Base-by-base conservation (phyloP, 1,140 invertebrate species). In the Drosophila bocki region DNA sequence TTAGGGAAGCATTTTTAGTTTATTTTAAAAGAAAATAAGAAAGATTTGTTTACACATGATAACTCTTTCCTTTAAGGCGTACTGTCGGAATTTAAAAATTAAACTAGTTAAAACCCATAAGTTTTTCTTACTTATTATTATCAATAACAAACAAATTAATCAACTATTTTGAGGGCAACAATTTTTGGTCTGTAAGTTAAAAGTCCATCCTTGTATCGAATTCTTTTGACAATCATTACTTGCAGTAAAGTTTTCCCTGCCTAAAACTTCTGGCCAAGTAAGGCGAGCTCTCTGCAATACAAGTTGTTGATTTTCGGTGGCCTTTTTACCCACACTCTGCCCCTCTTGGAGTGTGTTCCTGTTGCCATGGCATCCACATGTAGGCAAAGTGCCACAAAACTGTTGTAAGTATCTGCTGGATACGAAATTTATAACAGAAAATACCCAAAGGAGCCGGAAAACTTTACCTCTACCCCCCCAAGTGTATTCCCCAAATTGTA, bases 341-440 rank as follows among this genome's bases (percentile, higher is more conserved):
- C 47, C 2, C 51, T 15, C 33, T 9, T 26, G 42, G 26, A 48
- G 13, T 3, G 44, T 60, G 44, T 60, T 67, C 74, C 56, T 64
- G 84, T 88, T 90, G 65, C 74, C 84, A 88, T 88, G 57, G 80
- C 74, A 57, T 47, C 48, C 69, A 71, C 64, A 79, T 88, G 68
- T 68, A 85, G 71, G 69, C 83, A 56, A 83, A 88, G 83, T 88
- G 85, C 61, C 80, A 90, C 74, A 75, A 81, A 90, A 80, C 44
- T 80, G 85, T 71, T 80, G 80, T 84, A 84, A 87, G 74, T 90
- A 90, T 78, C 64, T 70, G 78, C 39, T 75, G 69, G 68, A 84
- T 88, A 87, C 83, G 44, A 75, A 88, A 88, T 80, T 78, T 82
- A 80, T 78, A 87, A 88, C 85, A 84, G 84, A 35, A 54, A 35